Evolutionary conservation across 53 echinoderm and acorn worm genomes (phyloP).

Genomic region (Apostichopus leukothele): DNA sequence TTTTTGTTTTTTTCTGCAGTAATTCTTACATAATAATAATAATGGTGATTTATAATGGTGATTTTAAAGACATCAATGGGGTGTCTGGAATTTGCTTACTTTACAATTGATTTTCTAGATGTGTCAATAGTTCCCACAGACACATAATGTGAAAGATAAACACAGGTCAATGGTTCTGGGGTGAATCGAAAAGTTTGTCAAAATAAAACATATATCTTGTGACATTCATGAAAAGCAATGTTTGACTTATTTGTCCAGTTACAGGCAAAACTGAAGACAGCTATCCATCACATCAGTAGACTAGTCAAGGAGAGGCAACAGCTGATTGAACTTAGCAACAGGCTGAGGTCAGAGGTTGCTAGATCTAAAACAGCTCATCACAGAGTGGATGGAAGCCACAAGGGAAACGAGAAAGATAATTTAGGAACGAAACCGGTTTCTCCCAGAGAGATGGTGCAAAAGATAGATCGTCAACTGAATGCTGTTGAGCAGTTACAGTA

Average conservation of each 20-base stretch:
- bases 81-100: no score
- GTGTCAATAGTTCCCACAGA: no score
- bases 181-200: no score
- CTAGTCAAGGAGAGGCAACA: slow-evolving; percentile 86
- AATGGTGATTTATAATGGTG: no score
- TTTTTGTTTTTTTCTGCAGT: no score
- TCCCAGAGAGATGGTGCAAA: slow-evolving; percentile 56
- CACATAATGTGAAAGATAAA: no score
- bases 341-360: slow-evolving; percentile 79
- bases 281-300: slow-evolving; percentile 83
- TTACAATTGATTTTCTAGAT: no score
- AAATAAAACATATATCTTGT: no score
- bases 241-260: slow-evolving; percentile 41
- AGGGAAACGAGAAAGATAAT: slow-evolving; percentile 2
- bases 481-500: slow-evolving; percentile 88
- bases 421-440: slow-evolving; percentile 37
- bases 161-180: no score
- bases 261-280: slow-evolving; percentile 79
- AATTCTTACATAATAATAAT: no score
- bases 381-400: not conserved
- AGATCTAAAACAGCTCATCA: not conserved
- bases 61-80: no score
- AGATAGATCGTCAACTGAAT: slow-evolving; percentile 63
- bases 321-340: slow-evolving; percentile 89
- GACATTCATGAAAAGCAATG: no score